Conservation (phyloP, 2,888 invertebrate species). For the Leptinotarsa peninsularis region DNA sequence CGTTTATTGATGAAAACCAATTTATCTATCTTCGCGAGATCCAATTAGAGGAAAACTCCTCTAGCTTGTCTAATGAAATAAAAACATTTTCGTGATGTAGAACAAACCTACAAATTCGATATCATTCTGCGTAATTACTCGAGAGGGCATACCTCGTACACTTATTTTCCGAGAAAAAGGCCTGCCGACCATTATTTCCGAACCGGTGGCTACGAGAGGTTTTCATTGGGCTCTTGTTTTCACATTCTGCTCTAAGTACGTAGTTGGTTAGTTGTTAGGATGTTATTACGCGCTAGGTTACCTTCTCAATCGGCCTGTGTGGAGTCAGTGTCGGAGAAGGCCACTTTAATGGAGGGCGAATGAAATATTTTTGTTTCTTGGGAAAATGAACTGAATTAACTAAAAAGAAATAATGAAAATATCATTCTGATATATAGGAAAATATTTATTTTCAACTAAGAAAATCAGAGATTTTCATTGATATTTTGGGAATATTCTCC, state of each 20-base stretch:
- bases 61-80: constrained; percentile 20
- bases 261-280: constrained; percentile 53
- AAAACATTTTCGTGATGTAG: constrained; percentile 26
- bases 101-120: constrained; percentile 31
- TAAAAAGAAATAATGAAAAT: too few relatives aligned
- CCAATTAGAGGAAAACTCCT: constrained; percentile 23
- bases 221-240: constrained; percentile 40
- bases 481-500: too few relatives aligned
- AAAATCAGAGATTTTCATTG: too few relatives aligned
- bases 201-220: constrained; percentile 33
- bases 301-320: constrained; percentile 37
- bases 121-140: constrained; percentile 34
- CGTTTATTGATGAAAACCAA: constrained; percentile 23
- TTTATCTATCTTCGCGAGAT: constrained; percentile 16
- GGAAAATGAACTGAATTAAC: too few relatives aligned
- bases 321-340: not conserved
- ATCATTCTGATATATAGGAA: too few relatives aligned
- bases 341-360: not conserved
- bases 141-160: constrained; percentile 33
- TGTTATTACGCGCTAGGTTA: constrained; percentile 55
- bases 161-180: constrained; percentile 23
- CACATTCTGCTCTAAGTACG: constrained; percentile 52
- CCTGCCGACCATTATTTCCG: not conserved
- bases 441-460: too few relatives aligned
- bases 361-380: too few relatives aligned